Base-by-base conservation (phyloP, 2,888 invertebrate species). In the Baronia brevicornis region DNA sequence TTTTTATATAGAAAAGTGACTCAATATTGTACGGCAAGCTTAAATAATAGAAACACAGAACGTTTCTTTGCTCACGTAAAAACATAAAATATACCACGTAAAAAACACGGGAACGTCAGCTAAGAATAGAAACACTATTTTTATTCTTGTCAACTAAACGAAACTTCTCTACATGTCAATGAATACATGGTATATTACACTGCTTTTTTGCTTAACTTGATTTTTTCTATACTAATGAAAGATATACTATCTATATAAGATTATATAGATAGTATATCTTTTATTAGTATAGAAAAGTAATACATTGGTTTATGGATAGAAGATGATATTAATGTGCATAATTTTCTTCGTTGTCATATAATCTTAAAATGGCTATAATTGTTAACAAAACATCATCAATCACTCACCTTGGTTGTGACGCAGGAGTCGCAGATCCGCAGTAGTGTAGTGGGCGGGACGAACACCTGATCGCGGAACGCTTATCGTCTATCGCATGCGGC, bases 351-450 rank as follows among this genome's bases (percentile, higher is more conserved):
- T 59, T 54, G 53, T 33, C 18, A 34, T 42, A 39, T 53, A 57
- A 62, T 63, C 59, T 54, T 48, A 57, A 15, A 25, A n/a, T 9
- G 41, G 61, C 66, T 75, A 78, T 74, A 62, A 75, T 71, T 74
- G 65, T 67, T 60, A 55, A 51, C 53, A 52, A 56, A 62, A 57
- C 60, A 65, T 70, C 72, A 67, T 66, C 68, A 68, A 75, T 80
- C 80, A 74, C 74, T 80, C 78, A 78, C 63, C 69, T 69, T 71
- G 58, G 54, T 46, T 39, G 39, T 35, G 48, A 33, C 41, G 51
- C 46, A 48, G 48, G 54, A 45, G 48, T 50, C 37, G 49, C 39
- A 41, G 47, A 48, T 44, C 41, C 44, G 44, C 37, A 40, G 45
- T 52, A 45, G 41, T 43, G 43, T 46, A 42, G 56, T 48, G 58